Base-by-base conservation (phyloP, 2,888 invertebrate species). In the Drosophila neoperkinsi region DNA sequence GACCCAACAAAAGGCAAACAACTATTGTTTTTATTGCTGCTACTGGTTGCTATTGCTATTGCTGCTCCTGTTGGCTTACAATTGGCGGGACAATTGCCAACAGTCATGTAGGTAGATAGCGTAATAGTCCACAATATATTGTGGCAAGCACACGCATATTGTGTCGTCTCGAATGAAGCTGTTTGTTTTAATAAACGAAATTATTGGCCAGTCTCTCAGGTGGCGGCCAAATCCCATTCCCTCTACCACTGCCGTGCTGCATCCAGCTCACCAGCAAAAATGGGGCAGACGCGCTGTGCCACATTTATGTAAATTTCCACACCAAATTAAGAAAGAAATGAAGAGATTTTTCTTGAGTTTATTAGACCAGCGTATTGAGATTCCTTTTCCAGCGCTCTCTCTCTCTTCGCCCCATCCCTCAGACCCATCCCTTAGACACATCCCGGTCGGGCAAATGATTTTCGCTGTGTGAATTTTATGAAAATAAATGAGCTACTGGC, bases 181-280 rank as follows among this genome's bases (percentile, higher is more conserved):
- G 88, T 88, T 85, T 72, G 77, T 78, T 88, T 90, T 91, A 91
- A 91, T 90, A 90, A 91, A 83, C 82, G 71, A 79, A 85, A 81
- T 74, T 77, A 80, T 78, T 84, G 81, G 36, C 34, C 62, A 53
- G 25, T 38, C 46, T 38, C 62, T 43, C 61, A 71, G 76, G 55
- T 75, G 76, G 21, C 53, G 30, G 2, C 6, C 16, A 57, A 41
- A 21, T 16, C 13, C 56, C n/a, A 28, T 36, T 36, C 7, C 7
- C 11, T 18, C 25, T 4, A 30, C 4, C 46, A 38, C 9, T 38
- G 0, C 16, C 1, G n/a, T 25, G 13, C 28, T 36, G 11, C 30
- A 25, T 16, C 38, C 78, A 11, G 33, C n/a, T 13, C 53, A 36
- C 36, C 55, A n/a, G n/a, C 34, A 34, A 55, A 41, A 60, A 57